A percentile compares a stretch with the other conserved stretches of the same genome.
Conservation (phyloP, 1,140 invertebrate species). For the Diuraphis noxia region DNA sequence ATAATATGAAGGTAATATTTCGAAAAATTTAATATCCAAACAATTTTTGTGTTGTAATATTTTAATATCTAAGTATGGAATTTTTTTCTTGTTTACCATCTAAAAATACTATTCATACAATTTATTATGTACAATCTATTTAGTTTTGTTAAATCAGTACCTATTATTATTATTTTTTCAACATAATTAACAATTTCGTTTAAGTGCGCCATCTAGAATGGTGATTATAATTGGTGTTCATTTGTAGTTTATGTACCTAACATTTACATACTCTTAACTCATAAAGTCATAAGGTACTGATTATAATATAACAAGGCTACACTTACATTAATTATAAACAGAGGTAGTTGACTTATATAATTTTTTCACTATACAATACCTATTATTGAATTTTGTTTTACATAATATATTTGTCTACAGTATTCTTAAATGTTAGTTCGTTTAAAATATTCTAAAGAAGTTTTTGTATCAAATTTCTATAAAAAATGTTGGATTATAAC, state of each 20-base stretch:
- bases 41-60: neutral
- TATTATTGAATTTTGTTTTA: neutral
- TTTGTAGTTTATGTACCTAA: neutral
- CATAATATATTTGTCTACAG: neutral
- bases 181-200: too few species aligned
- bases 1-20: neutral
- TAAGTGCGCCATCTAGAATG: neutral
- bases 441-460: neutral
- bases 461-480: neutral
- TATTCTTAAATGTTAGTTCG: neutral
- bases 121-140: neutral
- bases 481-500: neutral
- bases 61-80: too few species aligned
- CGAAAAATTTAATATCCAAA: neutral
- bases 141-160: neutral
- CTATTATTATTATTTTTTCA: neutral
- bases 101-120: neutral
- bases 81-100: neutral
- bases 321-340: neutral
- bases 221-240: neutral
- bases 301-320: neutral
- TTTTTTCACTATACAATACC: neutral
- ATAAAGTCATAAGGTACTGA: neutral
- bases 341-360: neutral
- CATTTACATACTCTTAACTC: neutral